Conservation (phyloP, 2,797 vertebrate species). For the Anabacerthia variegaticeps region DNA sequence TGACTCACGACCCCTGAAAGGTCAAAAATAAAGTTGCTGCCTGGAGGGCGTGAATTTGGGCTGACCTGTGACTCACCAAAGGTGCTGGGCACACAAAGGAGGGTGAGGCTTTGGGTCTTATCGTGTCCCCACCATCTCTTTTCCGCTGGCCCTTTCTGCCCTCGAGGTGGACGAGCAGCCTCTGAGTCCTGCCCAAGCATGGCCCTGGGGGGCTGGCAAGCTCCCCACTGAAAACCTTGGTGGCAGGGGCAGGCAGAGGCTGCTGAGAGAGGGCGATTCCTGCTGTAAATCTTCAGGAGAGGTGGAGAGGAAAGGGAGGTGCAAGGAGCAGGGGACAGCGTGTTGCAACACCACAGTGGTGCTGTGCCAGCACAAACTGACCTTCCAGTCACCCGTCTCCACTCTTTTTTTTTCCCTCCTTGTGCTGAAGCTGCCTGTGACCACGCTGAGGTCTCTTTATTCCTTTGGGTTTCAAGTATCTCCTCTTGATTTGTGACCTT, state of each 20-base stretch:
- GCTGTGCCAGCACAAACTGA: not conserved
- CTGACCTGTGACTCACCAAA: not conserved
- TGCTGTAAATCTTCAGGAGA: not conserved
- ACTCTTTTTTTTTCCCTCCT: not conserved
- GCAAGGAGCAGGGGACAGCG: not conserved
- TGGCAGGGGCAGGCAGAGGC: not conserved
- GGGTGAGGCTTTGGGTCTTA: constrained; percentile 38
- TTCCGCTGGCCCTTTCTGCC: not conserved
- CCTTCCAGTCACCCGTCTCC: not conserved
- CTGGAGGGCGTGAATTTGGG: not conserved
- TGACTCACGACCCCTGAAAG: accelerated
- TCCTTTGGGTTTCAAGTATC: not conserved
- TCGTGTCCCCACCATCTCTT: not conserved
- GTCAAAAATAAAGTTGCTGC: not conserved
- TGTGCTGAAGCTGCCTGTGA: not conserved
- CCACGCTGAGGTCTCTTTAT: not conserved
- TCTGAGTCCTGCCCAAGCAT: not conserved
- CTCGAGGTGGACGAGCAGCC: not conserved
- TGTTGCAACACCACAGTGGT: not conserved
- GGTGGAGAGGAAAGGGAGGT: constrained; percentile 45
- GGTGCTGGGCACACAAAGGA: not conserved
- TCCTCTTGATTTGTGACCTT: not conserved
- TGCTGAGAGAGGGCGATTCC: accelerated
- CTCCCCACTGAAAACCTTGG: accelerated
- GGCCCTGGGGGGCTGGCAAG: not conserved